Conservation (phyloP, 2,888 invertebrate species). For the Meloe dianella region DNA sequence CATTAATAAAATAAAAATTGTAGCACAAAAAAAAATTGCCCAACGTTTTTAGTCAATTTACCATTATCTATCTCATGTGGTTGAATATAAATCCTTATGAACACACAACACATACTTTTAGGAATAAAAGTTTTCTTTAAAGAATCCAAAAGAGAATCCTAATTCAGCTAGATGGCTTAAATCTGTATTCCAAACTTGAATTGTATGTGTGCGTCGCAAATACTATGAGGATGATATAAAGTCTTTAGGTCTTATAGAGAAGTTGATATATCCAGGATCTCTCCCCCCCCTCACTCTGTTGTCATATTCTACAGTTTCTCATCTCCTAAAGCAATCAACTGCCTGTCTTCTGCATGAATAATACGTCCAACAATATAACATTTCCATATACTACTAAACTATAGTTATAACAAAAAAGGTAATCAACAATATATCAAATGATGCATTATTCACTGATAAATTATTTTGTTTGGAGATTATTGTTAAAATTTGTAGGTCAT, state of each 20-base stretch:
- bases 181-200: constrained; percentile 3
- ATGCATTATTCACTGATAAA: not conserved
- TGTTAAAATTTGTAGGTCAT: not conserved
- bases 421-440: too few relatives aligned
- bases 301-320: not conserved
- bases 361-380: not conserved
- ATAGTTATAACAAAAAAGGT: too few relatives aligned
- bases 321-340: constrained; percentile 6
- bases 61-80: not conserved
- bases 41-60: not conserved
- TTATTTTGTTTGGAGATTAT: not conserved
- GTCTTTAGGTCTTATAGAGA: not conserved
- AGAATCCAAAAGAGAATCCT: not conserved
- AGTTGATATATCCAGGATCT: not conserved
- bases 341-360: not conserved
- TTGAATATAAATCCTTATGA: not conserved
- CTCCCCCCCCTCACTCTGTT: not conserved
- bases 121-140: not conserved
- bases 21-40: not conserved
- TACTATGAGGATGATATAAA: not conserved
- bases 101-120: not conserved
- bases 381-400: not conserved
- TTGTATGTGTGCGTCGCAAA: not conserved
- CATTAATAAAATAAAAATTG: too few relatives aligned
- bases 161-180: not conserved